These are phyloP conservation scores for Leucosticte australis DNA, from an alignment of 2,113 vertebrate genomes.

Conservation along the genomic window DNA sequence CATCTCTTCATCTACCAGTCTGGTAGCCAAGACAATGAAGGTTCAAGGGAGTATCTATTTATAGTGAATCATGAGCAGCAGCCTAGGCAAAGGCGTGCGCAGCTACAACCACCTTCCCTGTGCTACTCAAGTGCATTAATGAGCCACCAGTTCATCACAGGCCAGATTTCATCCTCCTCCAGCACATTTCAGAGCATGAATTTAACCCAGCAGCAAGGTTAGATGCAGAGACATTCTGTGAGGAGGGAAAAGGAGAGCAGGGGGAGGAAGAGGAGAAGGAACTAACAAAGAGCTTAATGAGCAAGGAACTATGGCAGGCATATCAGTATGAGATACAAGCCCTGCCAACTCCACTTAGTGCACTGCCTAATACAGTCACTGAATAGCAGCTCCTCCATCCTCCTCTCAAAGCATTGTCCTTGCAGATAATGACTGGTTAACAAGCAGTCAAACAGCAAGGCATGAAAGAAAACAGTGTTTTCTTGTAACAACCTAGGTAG, in stretches of 20 bases:
- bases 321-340: background rate
- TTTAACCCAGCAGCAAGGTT: background rate
- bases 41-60: background rate
- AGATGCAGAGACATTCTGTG: background rate
- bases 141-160: background rate
- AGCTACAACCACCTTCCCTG: background rate
- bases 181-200: background rate
- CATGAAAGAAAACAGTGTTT: background rate
- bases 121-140: background rate
- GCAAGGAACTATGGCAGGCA: background rate
- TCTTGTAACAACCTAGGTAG: background rate
- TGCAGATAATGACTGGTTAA: background rate
- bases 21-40: background rate
- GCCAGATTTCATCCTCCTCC: background rate
- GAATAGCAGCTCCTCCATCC: background rate
- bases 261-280: background rate
- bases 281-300: constrained; percentile 12
- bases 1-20: background rate
- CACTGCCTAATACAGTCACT: background rate
- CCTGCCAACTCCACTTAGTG: constrained; percentile 9
- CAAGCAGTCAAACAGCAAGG: background rate
- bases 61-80: background rate
- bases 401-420: background rate
- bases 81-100: rapidly evolving
- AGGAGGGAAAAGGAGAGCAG: background rate